phyloP scores from a whole-genome alignment of 2,888 invertebrate genomes.

The Macrophya annulata region DNA sequence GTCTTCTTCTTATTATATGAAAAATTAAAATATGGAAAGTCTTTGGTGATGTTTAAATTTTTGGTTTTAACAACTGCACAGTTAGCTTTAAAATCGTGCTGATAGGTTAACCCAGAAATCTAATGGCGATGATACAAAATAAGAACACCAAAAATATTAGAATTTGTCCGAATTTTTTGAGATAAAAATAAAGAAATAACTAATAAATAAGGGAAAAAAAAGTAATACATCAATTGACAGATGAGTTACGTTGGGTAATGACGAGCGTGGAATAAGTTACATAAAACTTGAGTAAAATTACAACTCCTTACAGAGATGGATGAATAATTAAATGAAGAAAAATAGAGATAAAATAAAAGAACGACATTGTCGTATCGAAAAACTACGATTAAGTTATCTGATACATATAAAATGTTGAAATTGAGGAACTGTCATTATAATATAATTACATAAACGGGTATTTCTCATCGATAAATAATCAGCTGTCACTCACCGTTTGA shows the following conservation, averaged over 20 bases:
- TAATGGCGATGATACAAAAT: neutral
- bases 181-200: neutral
- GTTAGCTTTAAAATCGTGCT: neutral
- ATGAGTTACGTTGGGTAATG: conserved; percentile 1
- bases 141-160: neutral
- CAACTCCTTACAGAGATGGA: neutral
- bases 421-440: conserved; percentile 51
- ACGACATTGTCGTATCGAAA: neutral
- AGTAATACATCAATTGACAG: neutral
- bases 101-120: neutral
- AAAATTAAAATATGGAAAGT: neutral
- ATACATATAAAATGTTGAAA: neutral
- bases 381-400: neutral
- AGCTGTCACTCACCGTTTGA: conserved; percentile 72
- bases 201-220: conserved; percentile 16
- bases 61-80: neutral
- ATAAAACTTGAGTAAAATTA: conserved; percentile 7
- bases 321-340: neutral
- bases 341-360: neutral
- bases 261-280: neutral
- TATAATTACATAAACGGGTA: conserved; percentile 62
- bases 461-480: conserved; percentile 67
- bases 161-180: neutral
- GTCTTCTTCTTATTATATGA: neutral
- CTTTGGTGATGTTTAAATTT: neutral